phyloP scores from a whole-genome alignment of 64 coral and sea anemone species.

The Porites australiensis region DNA sequence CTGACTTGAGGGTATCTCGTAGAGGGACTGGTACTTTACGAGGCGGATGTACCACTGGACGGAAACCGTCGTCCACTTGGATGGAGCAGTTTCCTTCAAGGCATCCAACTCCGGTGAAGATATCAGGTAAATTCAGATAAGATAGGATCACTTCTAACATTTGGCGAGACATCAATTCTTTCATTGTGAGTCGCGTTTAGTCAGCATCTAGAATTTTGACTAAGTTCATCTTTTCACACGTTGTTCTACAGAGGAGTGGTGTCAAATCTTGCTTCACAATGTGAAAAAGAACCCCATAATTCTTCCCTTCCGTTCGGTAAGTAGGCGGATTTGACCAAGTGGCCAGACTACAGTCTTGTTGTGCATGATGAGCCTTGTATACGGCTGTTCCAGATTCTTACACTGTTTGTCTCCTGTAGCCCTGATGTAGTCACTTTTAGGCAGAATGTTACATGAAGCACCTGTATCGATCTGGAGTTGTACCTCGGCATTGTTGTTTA shows the following conservation, averaged over 20 bases:
- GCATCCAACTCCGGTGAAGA: constrained; percentile 48
- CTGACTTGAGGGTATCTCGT: constrained; percentile 11
- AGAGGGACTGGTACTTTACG: no score
- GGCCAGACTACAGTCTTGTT: neutral
- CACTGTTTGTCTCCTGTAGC: constrained; percentile 31
- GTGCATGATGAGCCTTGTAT: constrained; percentile 60
- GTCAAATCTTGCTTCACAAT: constrained; percentile 64
- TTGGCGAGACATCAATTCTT: constrained; percentile 27
- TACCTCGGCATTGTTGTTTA: constrained; percentile 49
- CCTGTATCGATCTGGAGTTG: constrained; percentile 49
- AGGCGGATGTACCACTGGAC: no score
- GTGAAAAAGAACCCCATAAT: constrained; percentile 48
- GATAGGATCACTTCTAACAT: constrained; percentile 25
- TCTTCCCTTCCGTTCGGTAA: constrained; percentile 50
- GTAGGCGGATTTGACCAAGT: constrained; percentile 4
- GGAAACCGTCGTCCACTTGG: neutral
- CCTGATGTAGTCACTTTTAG: constrained; percentile 49
- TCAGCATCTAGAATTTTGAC: constrained; percentile 54
- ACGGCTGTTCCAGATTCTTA: constrained; percentile 58
- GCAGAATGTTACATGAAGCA: constrained; percentile 51
- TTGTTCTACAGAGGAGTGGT: constrained; percentile 45
- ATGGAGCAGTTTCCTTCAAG: constrained; percentile 32
- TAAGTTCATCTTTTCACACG: constrained; percentile 52
- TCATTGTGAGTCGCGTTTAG: constrained; percentile 42
- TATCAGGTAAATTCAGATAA: constrained; percentile 59